Conservation (phyloP, 1,140 invertebrate genomes). For the Apocrypta bakeri region DNA sequence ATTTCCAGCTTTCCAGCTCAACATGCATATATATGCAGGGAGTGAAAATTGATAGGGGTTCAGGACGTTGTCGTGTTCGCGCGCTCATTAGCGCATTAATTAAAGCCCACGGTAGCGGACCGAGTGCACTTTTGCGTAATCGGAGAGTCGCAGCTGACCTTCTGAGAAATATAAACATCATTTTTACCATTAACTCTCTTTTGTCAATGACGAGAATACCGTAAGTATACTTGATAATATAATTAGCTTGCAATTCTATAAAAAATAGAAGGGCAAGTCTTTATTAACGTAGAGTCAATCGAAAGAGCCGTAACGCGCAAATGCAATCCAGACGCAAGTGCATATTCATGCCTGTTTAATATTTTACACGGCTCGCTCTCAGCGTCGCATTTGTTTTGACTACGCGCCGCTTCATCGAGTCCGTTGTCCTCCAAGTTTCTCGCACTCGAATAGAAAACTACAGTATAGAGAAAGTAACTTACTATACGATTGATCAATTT, state of each 20-base stretch:
- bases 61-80: not conserved
- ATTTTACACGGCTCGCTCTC: not conserved
- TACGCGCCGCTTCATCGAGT: not conserved
- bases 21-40: constrained; percentile 26
- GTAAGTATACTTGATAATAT: not conserved
- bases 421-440: not conserved
- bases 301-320: not conserved
- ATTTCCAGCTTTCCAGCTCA: not conserved
- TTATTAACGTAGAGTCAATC: no score
- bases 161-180: not conserved
- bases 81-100: constrained; percentile 42
- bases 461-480: not conserved
- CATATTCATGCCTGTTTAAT: not conserved
- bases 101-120: constrained; percentile 3
- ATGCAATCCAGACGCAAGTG: not conserved
- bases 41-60: constrained; percentile 34
- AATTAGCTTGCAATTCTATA: not conserved
- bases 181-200: not conserved
- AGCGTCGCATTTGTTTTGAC: not conserved
- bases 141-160: constrained; percentile 1
- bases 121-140: constrained; percentile 13
- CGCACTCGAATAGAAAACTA: not conserved
- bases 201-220: no score
- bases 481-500: no score
- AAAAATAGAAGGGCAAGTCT: no score